Conservation (phyloP, 2,888 invertebrate genomes). For the Melanostoma mellinum region DNA sequence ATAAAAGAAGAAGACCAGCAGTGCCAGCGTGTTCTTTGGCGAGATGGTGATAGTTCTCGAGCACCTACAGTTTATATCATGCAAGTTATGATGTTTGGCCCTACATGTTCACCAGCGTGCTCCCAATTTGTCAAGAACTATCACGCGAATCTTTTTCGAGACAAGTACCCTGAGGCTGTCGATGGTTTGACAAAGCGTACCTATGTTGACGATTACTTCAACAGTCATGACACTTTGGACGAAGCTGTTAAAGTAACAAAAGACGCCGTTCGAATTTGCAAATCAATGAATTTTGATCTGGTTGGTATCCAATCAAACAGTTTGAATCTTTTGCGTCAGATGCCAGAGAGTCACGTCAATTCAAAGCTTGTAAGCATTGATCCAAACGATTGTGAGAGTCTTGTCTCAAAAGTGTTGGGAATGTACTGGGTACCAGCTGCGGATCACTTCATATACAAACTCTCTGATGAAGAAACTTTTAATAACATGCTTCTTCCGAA, state of each 20-base stretch:
- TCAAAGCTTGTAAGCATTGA: background rate
- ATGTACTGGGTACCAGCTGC: slow-evolving; percentile 8
- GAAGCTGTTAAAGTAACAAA: background rate
- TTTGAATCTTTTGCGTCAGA: background rate
- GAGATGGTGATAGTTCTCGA: slow-evolving; percentile 61
- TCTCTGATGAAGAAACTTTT: background rate
- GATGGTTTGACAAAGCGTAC: slow-evolving; percentile 37
- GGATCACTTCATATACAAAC: slow-evolving; percentile 2
- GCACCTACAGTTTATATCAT: slow-evolving; percentile 53
- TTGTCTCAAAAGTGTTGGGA: background rate
- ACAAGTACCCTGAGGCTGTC: slow-evolving; percentile 26
- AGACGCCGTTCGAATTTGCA: slow-evolving; percentile 1
- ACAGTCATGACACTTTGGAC: background rate
- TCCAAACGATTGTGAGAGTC: background rate
- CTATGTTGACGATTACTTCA: slow-evolving; percentile 53
- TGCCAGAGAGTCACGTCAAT: background rate
- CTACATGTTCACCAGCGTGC: slow-evolving; percentile 56
- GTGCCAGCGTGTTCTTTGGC: slow-evolving; percentile 51
- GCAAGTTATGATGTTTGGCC: slow-evolving; percentile 68
- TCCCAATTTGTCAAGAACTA: slow-evolving; percentile 61
- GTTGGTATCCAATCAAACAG: slow-evolving; percentile 8
- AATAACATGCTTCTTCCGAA: background rate
- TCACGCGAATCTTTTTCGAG: slow-evolving; percentile 3
- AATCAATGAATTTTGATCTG: slow-evolving; percentile 23
- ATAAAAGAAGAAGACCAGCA: slow-evolving; percentile 32